These are phyloP conservation scores for Resseliella maxima DNA, from an alignment of 2,888 invertebrate genomes.

Conservation along the genomic window DNA sequence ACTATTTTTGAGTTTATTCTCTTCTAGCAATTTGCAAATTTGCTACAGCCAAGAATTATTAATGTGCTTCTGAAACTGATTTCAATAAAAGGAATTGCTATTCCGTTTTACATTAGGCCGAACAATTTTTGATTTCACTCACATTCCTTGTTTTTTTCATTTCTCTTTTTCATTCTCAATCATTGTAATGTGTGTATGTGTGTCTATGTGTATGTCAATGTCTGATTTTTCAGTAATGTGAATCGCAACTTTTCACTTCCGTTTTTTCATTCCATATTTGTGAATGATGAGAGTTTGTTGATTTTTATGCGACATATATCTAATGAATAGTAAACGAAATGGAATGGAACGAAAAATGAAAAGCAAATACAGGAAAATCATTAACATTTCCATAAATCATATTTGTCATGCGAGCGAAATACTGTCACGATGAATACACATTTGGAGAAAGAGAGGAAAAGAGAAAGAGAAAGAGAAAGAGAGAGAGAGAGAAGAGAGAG, in stretches of 20 bases:
- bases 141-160: no score
- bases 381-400: conserved; percentile 39
- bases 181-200: no score
- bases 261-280: no score
- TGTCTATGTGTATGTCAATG: no score
- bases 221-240: no score
- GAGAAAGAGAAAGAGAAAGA: no score
- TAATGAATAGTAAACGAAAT: conserved; percentile 1
- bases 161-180: no score
- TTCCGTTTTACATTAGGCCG: no score
- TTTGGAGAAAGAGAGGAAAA: no score
- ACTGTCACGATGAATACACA: neutral
- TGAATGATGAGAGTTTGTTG: neutral
- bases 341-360: neutral
- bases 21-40: neutral
- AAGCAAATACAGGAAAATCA: conserved; percentile 30
- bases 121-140: no score
- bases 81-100: neutral
- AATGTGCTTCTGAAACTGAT: neutral
- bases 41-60: neutral
- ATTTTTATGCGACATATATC: neutral
- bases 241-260: no score
- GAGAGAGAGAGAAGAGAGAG: no score
- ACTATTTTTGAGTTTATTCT: neutral
- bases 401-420: conserved; percentile 3